Evolutionary conservation across 2,888 invertebrate genomes (phyloP).

Genomic region (Thecocarcelia acutangulata): DNA sequence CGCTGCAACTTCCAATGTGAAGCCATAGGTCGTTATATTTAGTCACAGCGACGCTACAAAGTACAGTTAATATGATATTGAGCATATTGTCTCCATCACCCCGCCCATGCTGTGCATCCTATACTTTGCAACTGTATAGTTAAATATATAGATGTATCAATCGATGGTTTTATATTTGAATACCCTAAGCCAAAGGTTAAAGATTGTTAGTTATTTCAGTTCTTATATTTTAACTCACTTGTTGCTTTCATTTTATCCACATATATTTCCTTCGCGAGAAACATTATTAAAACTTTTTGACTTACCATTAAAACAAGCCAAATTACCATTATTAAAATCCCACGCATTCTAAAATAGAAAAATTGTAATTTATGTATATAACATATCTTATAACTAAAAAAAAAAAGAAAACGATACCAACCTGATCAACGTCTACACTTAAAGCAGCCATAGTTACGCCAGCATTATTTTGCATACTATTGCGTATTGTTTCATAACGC

Average conservation of each 20-base stretch:
- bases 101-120: too few relatives aligned
- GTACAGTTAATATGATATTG: too few relatives aligned
- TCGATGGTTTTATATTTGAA: too few relatives aligned
- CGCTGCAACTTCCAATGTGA: too few relatives aligned
- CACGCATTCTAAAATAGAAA: constrained; percentile 83
- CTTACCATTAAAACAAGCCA: constrained; percentile 56
- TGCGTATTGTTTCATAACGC: constrained; percentile 78
- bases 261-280: not conserved
- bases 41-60: too few relatives aligned
- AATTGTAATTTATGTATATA: not conserved
- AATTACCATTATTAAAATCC: constrained; percentile 81
- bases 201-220: too few relatives aligned
- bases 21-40: too few relatives aligned
- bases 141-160: too few relatives aligned
- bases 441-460: constrained; percentile 82
- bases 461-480: constrained; percentile 76
- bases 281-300: constrained; percentile 24
- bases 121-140: too few relatives aligned
- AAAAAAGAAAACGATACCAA: constrained; percentile 80
- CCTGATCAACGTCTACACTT: constrained; percentile 87
- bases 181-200: too few relatives aligned
- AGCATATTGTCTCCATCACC: too few relatives aligned
- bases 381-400: not conserved
- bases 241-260: constrained; percentile 12
- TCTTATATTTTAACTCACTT: constrained; percentile 16